A percentile compares a stretch with the other conserved stretches of the same genome.
phyloP scores from a whole-genome alignment of 2,797 vertebrate genomes.

The Sebastiscus albofasciatus region DNA sequence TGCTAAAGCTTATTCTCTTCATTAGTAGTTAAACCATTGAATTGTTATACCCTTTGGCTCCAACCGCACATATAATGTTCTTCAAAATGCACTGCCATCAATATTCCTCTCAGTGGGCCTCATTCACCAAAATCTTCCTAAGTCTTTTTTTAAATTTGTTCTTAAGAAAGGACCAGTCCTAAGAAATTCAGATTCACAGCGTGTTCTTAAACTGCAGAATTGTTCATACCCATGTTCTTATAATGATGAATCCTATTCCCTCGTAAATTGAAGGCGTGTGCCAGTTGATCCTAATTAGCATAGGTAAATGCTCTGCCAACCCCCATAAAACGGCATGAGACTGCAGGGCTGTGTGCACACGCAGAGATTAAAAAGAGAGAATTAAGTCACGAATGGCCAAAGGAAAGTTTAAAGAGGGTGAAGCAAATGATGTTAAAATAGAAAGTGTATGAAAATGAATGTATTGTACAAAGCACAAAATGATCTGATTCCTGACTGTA shows the following conservation, averaged over 20 bases:
- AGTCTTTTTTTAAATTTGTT: too few relatives aligned
- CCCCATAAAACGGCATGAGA: too few relatives aligned
- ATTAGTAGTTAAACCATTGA: slow-evolving; percentile 16
- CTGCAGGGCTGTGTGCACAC: too few relatives aligned
- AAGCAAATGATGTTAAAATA: neutral
- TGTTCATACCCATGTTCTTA: neutral
- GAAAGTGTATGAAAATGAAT: neutral
- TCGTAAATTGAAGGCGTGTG: neutral
- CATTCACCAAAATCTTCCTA: neutral
- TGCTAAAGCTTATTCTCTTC: slow-evolving; percentile 9
- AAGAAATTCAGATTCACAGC: neutral
- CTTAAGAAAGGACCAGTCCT: neutral
- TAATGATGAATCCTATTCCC: neutral
- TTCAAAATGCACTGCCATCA: neutral
- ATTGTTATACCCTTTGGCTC: slow-evolving; percentile 5
- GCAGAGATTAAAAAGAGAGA: too few relatives aligned
- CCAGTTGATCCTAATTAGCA: neutral
- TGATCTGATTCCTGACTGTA: neutral
- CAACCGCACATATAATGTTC: slow-evolving; percentile 8
- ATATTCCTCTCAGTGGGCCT: slow-evolving; percentile 1
- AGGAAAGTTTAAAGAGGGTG: too few relatives aligned
- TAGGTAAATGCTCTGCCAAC: neutral
- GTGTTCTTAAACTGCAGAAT: neutral
- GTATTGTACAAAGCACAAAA: neutral
- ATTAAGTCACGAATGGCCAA: too few relatives aligned